Evolutionary conservation across 2,113 vertebrate genomes (phyloP), one percentile per base, ranked within the genome.

Genomic region (Centrocercus urophasianus): DNA sequence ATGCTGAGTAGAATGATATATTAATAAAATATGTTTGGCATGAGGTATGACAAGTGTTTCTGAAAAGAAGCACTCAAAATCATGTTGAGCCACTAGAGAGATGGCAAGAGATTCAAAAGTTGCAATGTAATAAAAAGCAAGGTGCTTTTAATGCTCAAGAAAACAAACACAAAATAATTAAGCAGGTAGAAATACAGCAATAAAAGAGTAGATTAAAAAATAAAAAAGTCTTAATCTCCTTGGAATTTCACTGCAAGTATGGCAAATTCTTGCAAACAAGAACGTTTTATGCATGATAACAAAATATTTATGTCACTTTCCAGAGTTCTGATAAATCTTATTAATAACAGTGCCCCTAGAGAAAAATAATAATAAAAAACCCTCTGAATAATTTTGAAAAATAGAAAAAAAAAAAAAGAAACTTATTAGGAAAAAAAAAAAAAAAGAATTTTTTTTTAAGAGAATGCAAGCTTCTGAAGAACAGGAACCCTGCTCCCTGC

Each of bases 71-170:
- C 54, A 57, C 54, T 57, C 10, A 6, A 57, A 57, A 57, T 32
- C 30, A 57, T 57, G 54, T 57, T 57, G 54, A 57, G 36, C 60
- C 84, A 60, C 20, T 10, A 84, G 50, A 66, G 7, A 54, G 83
- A 36, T 1, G 1, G 16, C 0, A 47, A 36, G 73, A 80, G 80
- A 66, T 11, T 0, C 0, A 66, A 64, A 76, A n/a, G 11, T 16
- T 54, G 27, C 15, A 54, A 30, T 13, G 32, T 12, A 40, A 59
- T 48, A 32, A 79, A 81, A 79, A 27, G 13, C 19, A 40, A 74
- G 36, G 34, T 13, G 24, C 3, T 28, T 59, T 59, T 59, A 32
- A 3, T 20, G 7, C 19, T 48, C 43, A 4, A n/a, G 15, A 67
- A 61, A 86, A 67, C 3, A 14, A 4, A 12, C 17, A 40, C 20